These are phyloP conservation scores for Cheiracanthium punctorium DNA, from an alignment of 2,888 invertebrate genomes.

Conservation along the genomic window DNA sequence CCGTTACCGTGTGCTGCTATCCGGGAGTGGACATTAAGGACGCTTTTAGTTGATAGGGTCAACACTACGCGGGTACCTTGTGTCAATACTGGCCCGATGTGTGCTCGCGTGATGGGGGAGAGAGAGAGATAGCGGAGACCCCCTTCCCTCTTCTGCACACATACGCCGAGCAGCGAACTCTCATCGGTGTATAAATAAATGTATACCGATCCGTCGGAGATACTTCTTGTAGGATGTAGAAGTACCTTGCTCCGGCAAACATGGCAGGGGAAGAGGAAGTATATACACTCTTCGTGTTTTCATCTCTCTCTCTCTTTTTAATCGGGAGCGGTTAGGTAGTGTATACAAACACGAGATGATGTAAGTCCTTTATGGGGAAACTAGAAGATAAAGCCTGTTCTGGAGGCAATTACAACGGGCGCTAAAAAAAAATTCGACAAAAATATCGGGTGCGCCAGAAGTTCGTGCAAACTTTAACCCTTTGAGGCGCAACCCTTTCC, in stretches of 20 bases:
- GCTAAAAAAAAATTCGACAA: too few species aligned
- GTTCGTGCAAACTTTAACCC: too few species aligned
- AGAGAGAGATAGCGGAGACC: too few species aligned
- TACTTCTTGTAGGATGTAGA: background rate
- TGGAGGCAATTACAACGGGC: too few species aligned
- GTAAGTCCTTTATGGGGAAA: too few species aligned
- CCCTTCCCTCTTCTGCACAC: background rate
- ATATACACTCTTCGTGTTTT: too few species aligned
- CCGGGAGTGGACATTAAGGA: conserved; percentile 41
- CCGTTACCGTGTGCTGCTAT: conserved; percentile 43
- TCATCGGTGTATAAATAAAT: background rate
- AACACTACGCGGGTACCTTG: conserved; percentile 41
- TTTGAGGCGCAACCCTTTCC: too few species aligned
- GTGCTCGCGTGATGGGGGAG: conserved; percentile 24
- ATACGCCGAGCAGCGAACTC: background rate
- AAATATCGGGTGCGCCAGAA: too few species aligned
- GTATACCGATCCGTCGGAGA: background rate
- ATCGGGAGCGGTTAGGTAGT: too few species aligned
- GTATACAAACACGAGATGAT: too few species aligned
- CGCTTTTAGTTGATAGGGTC: conserved; percentile 67
- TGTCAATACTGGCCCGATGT: conserved; percentile 36
- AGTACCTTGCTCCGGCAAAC: background rate
- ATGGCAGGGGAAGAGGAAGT: background rate
- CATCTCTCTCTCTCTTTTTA: too few species aligned
- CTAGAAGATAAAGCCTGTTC: too few species aligned